Percentiles rank a stretch among this genome's conserved stretches.
These are phyloP conservation scores for Stegodyphus mimosarum DNA, from an alignment of 1,140 invertebrate species.

Conservation along the genomic window DNA sequence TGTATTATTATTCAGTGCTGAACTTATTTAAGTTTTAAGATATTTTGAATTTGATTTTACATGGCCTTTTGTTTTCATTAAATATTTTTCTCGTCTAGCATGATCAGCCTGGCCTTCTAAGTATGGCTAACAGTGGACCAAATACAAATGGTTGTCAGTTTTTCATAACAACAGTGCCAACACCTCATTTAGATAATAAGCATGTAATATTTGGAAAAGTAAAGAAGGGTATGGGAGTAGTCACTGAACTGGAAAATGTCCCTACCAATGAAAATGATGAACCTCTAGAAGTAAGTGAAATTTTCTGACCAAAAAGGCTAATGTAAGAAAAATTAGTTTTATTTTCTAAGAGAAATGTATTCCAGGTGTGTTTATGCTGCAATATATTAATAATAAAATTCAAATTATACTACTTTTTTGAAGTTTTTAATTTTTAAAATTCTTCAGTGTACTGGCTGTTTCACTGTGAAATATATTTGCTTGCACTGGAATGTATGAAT, in stretches of 20 bases:
- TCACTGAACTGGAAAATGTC: constrained; percentile 76
- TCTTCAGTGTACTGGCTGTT: too few relatives aligned
- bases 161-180: constrained; percentile 87
- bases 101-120: constrained; percentile 77
- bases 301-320: background rate
- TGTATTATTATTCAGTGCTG: too few relatives aligned
- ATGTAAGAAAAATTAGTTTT: too few relatives aligned
- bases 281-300: constrained; percentile 60
- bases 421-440: too few relatives aligned
- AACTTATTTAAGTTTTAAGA: too few relatives aligned
- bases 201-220: constrained; percentile 93
- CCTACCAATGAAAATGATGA: constrained; percentile 66
- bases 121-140: constrained; percentile 91
- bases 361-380: too few relatives aligned
- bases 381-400: too few relatives aligned
- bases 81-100: constrained; percentile 69
- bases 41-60: too few relatives aligned
- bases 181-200: constrained; percentile 85
- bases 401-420: too few relatives aligned
- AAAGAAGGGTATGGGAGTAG: constrained; percentile 75
- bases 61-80: background rate
- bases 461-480: too few relatives aligned
- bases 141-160: constrained; percentile 95
- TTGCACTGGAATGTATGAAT: too few relatives aligned
- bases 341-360: too few relatives aligned